Conservation (phyloP, 1,140 invertebrate genomes). For the Uloborus diversus region DNA sequence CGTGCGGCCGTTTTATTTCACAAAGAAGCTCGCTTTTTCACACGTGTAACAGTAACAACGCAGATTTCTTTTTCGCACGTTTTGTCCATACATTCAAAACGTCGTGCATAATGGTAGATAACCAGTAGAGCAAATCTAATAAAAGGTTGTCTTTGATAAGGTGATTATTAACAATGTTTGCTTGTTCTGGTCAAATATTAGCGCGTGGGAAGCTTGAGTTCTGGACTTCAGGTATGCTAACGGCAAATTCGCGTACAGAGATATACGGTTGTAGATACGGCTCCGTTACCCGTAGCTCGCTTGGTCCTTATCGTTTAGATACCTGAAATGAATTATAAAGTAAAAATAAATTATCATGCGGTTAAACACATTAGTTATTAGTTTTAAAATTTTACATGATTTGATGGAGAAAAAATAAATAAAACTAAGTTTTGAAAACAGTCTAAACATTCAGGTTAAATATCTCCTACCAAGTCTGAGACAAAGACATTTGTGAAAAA, state of each 20-base stretch:
- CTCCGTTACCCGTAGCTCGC: constrained; percentile 47
- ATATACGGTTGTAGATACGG: constrained; percentile 37
- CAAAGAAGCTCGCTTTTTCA: constrained; percentile 34
- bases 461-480: too few species aligned
- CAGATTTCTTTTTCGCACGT: too few species aligned
- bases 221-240: constrained; percentile 23
- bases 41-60: constrained; percentile 28
- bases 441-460: too few species aligned
- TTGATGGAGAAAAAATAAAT: too few species aligned
- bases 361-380: too few species aligned
- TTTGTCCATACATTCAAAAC: background rate
- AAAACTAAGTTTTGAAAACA: too few species aligned
- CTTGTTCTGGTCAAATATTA: background rate
- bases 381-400: too few species aligned
- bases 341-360: too few species aligned
- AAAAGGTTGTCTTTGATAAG: too few species aligned
- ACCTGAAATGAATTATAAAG: constrained; percentile 9
- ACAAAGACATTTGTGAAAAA: too few species aligned
- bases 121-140: background rate
- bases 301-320: constrained; percentile 44
- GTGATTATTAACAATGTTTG: background rate
- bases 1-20: constrained; percentile 27
- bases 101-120: background rate
- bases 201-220: too few species aligned
- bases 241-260: constrained; percentile 7